phyloP scores from a whole-genome alignment of 2,888 invertebrate species.

The Venusia cambrica region DNA sequence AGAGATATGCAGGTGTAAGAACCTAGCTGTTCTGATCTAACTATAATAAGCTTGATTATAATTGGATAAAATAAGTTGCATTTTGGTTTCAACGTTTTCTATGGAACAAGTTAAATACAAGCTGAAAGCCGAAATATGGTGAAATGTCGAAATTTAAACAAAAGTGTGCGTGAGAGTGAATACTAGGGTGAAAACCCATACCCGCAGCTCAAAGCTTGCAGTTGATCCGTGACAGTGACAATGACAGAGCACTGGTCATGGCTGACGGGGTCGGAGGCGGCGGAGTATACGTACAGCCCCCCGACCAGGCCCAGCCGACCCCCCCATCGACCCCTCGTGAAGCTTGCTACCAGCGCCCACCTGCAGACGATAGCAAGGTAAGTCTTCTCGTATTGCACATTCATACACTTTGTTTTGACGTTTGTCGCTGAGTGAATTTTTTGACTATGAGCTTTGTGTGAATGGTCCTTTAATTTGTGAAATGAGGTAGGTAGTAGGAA shows the following conservation, averaged over 20 bases:
- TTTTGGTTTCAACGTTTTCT: too few relatives aligned
- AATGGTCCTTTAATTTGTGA: too few relatives aligned
- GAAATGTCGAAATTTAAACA: too few relatives aligned
- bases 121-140: too few relatives aligned
- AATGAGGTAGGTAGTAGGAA: too few relatives aligned
- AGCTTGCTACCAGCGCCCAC: slow-evolving; percentile 69
- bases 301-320: slow-evolving; percentile 64
- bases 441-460: too few relatives aligned
- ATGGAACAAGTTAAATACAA: too few relatives aligned
- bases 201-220: too few relatives aligned
- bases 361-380: slow-evolving; percentile 71
- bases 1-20: too few relatives aligned
- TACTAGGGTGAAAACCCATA: too few relatives aligned
- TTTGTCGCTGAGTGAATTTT: not conserved
- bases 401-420: not conserved
- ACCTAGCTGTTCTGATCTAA: too few relatives aligned
- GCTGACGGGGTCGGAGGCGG: slow-evolving; percentile 60
- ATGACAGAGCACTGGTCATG: slow-evolving; percentile 76
- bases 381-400: not conserved
- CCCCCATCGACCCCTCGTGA: slow-evolving; percentile 70
- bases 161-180: slow-evolving; percentile 7
- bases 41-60: not conserved
- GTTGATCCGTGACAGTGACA: slow-evolving; percentile 10
- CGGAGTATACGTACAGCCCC: slow-evolving; percentile 74
- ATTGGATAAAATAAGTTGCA: slow-evolving; percentile 19